Base-by-base conservation (phyloP, 2,113 vertebrate species). In the Apteryx mantelli region DNA sequence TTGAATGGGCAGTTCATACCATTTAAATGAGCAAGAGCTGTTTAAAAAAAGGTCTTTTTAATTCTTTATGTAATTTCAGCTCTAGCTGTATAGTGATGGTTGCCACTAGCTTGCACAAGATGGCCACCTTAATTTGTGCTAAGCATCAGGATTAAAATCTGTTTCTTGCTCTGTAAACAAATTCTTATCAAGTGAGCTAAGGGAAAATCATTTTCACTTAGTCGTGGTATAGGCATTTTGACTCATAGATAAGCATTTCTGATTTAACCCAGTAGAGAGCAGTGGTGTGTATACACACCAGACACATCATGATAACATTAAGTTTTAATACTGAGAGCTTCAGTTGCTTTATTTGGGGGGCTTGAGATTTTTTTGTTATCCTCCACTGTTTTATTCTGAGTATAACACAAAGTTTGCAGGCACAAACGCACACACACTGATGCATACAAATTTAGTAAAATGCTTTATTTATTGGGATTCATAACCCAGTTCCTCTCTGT, bases 211-310 rank as follows among this genome's bases (percentile, higher is more conserved):
- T 90, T 95, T 95, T 88, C 36, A 46, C 30, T 81, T 93, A 61
- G 44, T 79, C 0, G 3, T 0, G 2, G 9, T 52, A 22, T 28
- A 84, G 88, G 73, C 56, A 78, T 75, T 80, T 89, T 71, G 46
- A 79, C 87, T 68, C 73, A 86, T 78, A 95, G 64, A 79, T 93
- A 90, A 96, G 85, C 87, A 95, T 90, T 96, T 96, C 95, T 96
- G 76, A 84, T 38, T 94, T 93, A 91, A 95, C 93, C 95, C 96
- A 97, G 95, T 95, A 93, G 96, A 97, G 94, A 96, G 93, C 95
- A 97, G 82, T 96, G 95, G 88, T 96, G 94, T 95, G 88, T 94
- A 73, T 86, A 84, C 25, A 79, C 61, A 13, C 85, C 91, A 93
- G 82, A 60, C 82, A 71, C 64, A 17, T 91, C 73, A 80, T 83